A percentile compares a stretch with the other conserved stretches of the same genome.
These are phyloP conservation scores for Micromussa lordhowensis DNA, from an alignment of 92 coral and sea anemone genomes.

Conservation along the genomic window DNA sequence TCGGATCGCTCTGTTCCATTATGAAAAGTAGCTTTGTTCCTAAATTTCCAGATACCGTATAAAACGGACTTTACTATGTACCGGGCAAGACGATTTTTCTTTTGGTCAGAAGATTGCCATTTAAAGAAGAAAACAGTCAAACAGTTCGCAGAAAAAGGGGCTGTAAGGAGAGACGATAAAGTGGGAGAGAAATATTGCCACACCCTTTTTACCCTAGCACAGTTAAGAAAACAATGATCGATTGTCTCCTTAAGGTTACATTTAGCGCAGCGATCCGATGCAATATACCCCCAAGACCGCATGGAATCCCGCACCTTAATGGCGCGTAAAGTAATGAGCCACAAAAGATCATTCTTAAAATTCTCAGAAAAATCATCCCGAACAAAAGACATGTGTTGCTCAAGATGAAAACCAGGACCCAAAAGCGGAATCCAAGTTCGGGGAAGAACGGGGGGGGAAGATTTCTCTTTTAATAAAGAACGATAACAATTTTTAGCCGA, in stretches of 20 bases:
- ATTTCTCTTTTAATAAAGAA: background rate
- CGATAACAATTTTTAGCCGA: background rate
- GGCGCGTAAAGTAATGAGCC: background rate
- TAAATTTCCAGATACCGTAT: background rate
- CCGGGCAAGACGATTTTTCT: background rate
- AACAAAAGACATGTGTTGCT: background rate
- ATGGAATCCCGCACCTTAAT: background rate
- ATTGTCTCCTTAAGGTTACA: background rate
- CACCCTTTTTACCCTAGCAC: background rate
- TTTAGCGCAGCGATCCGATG: background rate
- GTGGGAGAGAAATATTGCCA: background rate
- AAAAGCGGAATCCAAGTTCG: background rate
- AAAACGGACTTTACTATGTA: background rate
- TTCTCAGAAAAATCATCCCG: constrained; percentile 1
- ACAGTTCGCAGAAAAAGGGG: background rate
- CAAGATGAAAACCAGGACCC: background rate
- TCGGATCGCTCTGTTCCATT: no score
- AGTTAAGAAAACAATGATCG: constrained; percentile 14
- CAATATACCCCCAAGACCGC: constrained; percentile 8
- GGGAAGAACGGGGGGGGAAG: background rate
- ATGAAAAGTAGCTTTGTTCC: background rate
- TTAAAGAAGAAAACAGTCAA: background rate
- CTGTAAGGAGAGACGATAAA: background rate
- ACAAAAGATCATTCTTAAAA: background rate
- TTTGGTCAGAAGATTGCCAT: background rate